phyloP scores from a whole-genome alignment of 2,797 vertebrate species.

The Coccyzus lansbergi region DNA sequence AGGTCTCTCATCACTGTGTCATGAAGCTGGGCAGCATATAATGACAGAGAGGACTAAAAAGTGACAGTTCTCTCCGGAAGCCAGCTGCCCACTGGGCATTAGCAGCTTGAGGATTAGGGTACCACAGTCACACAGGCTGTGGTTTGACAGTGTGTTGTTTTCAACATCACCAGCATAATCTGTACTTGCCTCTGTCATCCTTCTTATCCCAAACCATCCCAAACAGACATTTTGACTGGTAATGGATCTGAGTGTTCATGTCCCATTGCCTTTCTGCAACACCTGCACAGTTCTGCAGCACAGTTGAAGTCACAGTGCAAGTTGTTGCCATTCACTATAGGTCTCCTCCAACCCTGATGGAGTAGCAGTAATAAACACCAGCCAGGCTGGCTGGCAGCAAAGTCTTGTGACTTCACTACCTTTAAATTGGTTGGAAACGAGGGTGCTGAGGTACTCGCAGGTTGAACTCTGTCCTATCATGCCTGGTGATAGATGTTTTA shows the following conservation, averaged over 20 bases:
- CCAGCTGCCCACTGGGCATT: not conserved
- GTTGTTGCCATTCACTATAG: conserved; percentile 29
- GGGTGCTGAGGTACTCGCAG: conserved; percentile 25
- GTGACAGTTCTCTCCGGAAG: not conserved
- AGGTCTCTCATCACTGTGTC: not conserved
- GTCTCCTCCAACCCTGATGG: conserved; percentile 44
- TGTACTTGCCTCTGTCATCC: not conserved
- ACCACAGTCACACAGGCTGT: not conserved
- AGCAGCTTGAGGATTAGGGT: not conserved
- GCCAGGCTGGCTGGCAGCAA: conserved; percentile 28
- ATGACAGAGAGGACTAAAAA: not conserved
- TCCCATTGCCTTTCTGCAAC: conserved; percentile 21
- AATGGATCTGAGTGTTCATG: not conserved
- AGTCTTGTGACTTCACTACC: not conserved
- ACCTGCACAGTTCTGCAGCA: not conserved
- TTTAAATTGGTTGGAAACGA: not conserved
- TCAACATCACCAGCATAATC: not conserved
- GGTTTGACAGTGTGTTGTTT: not conserved
- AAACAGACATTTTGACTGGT: not conserved
- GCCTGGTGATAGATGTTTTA: too few relatives aligned
- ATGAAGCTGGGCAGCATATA: not conserved
- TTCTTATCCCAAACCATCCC: not conserved
- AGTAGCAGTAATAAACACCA: conserved; percentile 59
- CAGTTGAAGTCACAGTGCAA: not conserved
- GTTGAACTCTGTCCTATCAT: not conserved